Evolutionary conservation across 2,113 vertebrate species (phyloP).

Genomic region (Scopus umbretta): DNA sequence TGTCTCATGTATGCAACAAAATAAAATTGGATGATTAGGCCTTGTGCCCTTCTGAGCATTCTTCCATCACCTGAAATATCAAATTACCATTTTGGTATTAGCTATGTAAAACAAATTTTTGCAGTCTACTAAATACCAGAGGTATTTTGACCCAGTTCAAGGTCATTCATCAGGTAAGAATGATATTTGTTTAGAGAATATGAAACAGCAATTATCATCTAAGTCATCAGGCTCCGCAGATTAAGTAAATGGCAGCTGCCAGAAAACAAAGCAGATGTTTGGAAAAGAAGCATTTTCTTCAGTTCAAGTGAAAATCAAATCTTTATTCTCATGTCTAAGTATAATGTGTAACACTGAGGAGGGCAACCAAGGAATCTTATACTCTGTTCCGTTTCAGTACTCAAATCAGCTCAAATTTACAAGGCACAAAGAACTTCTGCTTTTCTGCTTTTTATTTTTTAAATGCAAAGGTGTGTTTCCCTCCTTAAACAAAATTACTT

Average conservation of each 20-base stretch:
- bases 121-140: background rate
- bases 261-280: background rate
- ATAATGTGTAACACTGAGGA: background rate
- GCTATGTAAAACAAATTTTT: background rate
- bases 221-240: conserved; percentile 45
- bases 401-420: background rate
- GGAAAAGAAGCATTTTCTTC: background rate
- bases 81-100: background rate
- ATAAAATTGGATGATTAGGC: background rate
- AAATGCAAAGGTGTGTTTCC: background rate
- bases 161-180: background rate
- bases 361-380: background rate
- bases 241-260: conserved; percentile 38
- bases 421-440: background rate
- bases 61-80: background rate
- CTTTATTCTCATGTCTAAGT: conserved; percentile 10
- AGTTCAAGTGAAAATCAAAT: conserved; percentile 30
- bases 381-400: background rate
- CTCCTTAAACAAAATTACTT: conserved; percentile 17
- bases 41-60: background rate
- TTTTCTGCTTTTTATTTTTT: background rate
- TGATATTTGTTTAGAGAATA: background rate
- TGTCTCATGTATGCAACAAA: background rate
- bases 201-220: conserved; percentile 21
- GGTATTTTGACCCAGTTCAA: conserved; percentile 4